phyloP scores from a whole-genome alignment of 2,113 vertebrate genomes.

The Pongo abelii region DNA sequence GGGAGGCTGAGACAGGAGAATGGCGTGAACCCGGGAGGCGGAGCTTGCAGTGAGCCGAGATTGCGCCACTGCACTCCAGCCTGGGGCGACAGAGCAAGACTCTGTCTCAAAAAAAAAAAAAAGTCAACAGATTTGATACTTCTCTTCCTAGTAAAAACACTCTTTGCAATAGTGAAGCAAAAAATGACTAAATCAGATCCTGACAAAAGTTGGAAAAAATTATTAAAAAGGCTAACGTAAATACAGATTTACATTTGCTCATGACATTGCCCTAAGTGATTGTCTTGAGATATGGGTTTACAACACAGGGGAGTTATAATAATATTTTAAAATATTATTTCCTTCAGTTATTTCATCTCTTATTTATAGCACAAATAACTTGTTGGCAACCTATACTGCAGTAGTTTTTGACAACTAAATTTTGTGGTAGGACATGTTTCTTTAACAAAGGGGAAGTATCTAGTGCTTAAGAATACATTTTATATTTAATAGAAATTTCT shows the following conservation, averaged over 20 bases:
- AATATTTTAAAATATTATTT: neutral
- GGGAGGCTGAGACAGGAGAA: no score
- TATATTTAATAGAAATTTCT: neutral
- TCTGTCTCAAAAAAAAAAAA: no score
- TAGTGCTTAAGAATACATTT: neutral
- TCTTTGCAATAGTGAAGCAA: slow-evolving; percentile 2
- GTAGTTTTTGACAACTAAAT: neutral
- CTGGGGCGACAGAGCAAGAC: no score
- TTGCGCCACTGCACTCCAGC: no score
- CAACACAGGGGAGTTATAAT: neutral
- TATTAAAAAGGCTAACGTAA: neutral
- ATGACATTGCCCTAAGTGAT: neutral
- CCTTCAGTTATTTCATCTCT: neutral
- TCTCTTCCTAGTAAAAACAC: neutral
- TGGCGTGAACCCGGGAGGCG: no score
- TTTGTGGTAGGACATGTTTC: neutral
- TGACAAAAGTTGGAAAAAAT: neutral
- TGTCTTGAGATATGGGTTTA: neutral
- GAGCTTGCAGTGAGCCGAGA: no score
- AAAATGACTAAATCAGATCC: neutral
- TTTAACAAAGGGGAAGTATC: neutral
- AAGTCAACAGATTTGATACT: neutral
- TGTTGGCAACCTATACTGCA: neutral
- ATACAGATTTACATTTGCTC: neutral
- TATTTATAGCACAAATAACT: neutral